Evolutionary conservation across 2,888 invertebrate genomes (phyloP).

Genomic region (Lasioglossum malachurum): DNA sequence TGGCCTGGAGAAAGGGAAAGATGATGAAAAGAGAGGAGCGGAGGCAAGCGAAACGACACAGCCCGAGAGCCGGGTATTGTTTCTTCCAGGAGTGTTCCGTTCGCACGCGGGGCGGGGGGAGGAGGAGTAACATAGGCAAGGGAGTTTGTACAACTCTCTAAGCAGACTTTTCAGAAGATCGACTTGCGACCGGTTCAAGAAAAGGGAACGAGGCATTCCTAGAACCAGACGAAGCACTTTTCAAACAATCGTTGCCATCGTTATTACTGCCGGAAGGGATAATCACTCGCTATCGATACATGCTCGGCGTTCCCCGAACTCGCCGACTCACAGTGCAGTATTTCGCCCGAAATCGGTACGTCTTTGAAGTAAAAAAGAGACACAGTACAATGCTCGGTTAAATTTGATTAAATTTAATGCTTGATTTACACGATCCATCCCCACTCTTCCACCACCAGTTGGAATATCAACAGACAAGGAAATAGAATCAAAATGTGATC

Average conservation of each 20-base stretch:
- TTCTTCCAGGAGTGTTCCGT: constrained; percentile 47
- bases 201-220: constrained; percentile 18
- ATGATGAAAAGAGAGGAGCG: constrained; percentile 18
- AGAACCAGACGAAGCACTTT: constrained; percentile 17
- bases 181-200: background rate
- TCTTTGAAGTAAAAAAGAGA: background rate
- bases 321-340: background rate
- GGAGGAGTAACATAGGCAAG: background rate
- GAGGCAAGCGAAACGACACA: constrained; percentile 15
- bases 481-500: no score
- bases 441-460: background rate
- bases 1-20: constrained; percentile 13
- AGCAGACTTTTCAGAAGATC: constrained; percentile 45
- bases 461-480: no score
- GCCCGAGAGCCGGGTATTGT: constrained; percentile 51
- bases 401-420: background rate
- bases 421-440: background rate
- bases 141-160: constrained; percentile 62
- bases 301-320: background rate
- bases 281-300: background rate
- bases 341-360: background rate
- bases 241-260: constrained; percentile 18
- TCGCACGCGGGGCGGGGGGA: background rate
- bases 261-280: constrained; percentile 22
- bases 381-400: background rate